Evolutionary conservation across 23 tunicate species (phyloP).

Genomic region (Halocynthia aurantium): DNA sequence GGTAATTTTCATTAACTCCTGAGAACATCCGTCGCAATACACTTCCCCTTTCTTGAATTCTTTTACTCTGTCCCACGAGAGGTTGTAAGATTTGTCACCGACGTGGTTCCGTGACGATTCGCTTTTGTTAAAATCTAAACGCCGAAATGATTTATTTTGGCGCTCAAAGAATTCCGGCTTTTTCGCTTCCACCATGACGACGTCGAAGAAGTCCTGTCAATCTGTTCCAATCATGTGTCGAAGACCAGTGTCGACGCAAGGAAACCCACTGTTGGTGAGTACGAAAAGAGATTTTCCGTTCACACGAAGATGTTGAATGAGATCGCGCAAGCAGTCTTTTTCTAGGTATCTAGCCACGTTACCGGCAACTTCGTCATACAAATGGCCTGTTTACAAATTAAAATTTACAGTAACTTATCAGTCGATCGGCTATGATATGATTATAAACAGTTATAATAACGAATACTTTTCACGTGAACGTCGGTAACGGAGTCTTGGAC

Average conservation of each 20-base stretch:
- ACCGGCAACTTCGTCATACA: conserved; percentile 44
- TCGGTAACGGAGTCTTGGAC: conserved; percentile 56
- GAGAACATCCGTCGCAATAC: conserved; percentile 81
- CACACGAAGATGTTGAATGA: conserved; percentile 29
- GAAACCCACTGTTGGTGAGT: conserved; percentile 80
- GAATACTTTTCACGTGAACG: conserved; percentile 45
- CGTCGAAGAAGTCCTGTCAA: conserved; percentile 96
- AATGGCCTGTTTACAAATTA: conserved; percentile 16
- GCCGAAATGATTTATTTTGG: conserved; percentile 45
- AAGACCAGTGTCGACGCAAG: conserved; percentile 78
- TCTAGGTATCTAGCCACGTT: conserved; percentile 58
- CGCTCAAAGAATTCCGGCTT: conserved; percentile 88
- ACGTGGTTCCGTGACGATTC: no score
- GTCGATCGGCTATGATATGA: neutral
- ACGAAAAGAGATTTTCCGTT: conserved; percentile 68
- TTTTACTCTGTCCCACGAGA: conserved; percentile 43
- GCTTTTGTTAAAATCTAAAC: neutral
- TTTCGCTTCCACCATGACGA: conserved; percentile 86
- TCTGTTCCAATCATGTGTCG: conserved; percentile 57
- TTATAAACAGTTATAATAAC: neutral
- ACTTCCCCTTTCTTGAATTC: conserved; percentile 63
- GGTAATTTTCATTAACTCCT: conserved; percentile 73
- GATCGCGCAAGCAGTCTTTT: conserved; percentile 39
- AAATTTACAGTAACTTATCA: neutral
- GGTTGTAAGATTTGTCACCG: no score